phyloP scores from a whole-genome alignment of 2,113 vertebrate species.

The Eretmochelys imbricata region DNA sequence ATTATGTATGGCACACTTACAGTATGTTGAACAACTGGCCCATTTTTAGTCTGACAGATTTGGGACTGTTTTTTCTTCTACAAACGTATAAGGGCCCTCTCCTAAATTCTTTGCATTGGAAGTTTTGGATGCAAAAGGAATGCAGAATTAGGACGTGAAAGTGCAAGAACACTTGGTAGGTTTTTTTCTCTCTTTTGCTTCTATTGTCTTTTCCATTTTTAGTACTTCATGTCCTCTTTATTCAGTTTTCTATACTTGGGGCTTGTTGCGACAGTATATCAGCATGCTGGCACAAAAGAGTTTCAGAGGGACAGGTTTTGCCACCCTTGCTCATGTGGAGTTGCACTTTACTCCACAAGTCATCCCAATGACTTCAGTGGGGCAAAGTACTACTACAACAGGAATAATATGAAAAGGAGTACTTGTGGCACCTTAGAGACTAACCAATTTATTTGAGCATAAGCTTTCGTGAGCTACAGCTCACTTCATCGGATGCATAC shows the following conservation, averaged over 20 bases:
- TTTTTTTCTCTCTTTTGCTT: background rate
- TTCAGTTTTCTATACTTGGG: fast-evolving
- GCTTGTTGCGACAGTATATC: background rate
- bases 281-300: background rate
- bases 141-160: background rate
- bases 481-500: too few relatives aligned
- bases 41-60: background rate
- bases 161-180: background rate
- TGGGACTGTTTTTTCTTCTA: background rate
- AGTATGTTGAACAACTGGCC: background rate
- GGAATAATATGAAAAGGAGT: too few relatives aligned
- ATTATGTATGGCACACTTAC: background rate
- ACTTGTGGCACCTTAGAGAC: too few relatives aligned
- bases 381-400: background rate
- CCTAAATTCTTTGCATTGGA: background rate
- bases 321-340: background rate
- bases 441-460: too few relatives aligned
- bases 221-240: background rate
- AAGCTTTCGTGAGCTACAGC: too few relatives aligned
- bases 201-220: background rate
- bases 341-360: background rate
- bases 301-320: background rate
- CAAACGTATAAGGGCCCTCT: background rate
- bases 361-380: background rate
- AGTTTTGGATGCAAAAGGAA: background rate